Evolutionary conservation across 2,113 vertebrate genomes (phyloP), one percentile per base, ranked within the genome.

Genomic region (Uria lomvia): DNA sequence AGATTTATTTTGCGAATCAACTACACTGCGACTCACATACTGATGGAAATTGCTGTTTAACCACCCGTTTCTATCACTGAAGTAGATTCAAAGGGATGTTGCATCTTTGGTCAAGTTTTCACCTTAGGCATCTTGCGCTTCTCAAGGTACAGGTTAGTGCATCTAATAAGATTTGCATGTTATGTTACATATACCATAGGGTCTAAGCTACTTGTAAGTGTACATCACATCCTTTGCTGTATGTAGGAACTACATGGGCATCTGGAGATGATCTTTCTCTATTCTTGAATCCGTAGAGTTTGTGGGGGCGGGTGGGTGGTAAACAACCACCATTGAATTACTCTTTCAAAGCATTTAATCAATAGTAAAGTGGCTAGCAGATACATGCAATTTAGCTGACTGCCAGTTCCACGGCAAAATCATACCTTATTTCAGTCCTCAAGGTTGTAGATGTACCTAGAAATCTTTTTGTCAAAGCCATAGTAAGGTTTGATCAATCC

Each of bases 1-100:
- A 94, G 34, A 83, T 60, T 62, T 96, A 90, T 86, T 97, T 94
- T 94, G 42, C 5, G 52, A 94, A 97, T 96, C 82, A 97, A 4
- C 68, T 92, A n/a, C 68, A 45, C 34, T 80, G 49, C 80, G 36
- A 58, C 96, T 97, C 92, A 87, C n/a, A 81, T 85, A 91, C 87
- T 94, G 84, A 96, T 95, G 71, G n/a, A 96, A 94, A 95, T 85
- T 19, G 15, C 30, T 91, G 66, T 96, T 94, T 95, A 76, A 66
- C 56, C 77, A 88, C n/a, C 26, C 8, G 49, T 84, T 97, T 79
- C 93, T 78, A 75, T 32, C 27, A 76, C 23, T 56, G 67, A 76
- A 92, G 68, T 68, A 52, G 74, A 86, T 89, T 83, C 85, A 76
- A 96, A 88, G n/a, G 91, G 70, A 91, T 58, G 92, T 47, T 93